Base-by-base conservation (phyloP, 2,797 vertebrate genomes). In the Amphiprion clarkii region DNA sequence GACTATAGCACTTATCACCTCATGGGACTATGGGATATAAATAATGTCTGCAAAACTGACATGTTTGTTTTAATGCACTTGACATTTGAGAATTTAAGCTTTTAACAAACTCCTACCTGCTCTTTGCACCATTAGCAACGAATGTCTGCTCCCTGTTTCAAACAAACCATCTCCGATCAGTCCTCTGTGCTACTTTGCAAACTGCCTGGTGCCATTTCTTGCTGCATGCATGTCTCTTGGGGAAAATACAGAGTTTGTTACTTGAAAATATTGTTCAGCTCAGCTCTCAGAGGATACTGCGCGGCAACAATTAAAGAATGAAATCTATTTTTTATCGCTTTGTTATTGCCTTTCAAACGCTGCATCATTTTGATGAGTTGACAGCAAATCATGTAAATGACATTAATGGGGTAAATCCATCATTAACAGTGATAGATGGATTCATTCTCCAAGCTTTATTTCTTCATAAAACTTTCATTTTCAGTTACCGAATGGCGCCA, bases 361-460 rank as follows among this genome's bases (percentile, higher is more conserved):
- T 83, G 60, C 40, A 68, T 86, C 65, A 79, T 67, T 67, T 75
- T 84, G 33, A 82, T 33, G 77, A 63, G 60, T 27, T 61, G 29
- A 68, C 46, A 46, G 48, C 73, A 78, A 68, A 85, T 53, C 68
- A 40, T 25, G 31, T 19, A n/a, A 33, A 69, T 33, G 75, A 49
- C 75, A 69, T 66, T 75, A 70, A 81, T 59, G 65, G 75, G 68
- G 46, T 53, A 81, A 66, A 65, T 40, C 44, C 25, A 49, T 79
- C 72, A 53, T 79, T 72, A 74, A 61, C 53, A 31, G 53, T 76
- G 75, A 82, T 69, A 62, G 74, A 80, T 76, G 64, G 31, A 61
- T 72, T 48, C 33, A 46, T 61, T 68, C 39, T 68, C 39, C 23
- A 4, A 58, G 56, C 48, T 67, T 74, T 60, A 66, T 61, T 61